These are phyloP conservation scores for Coryphaenoides rupestris DNA, from an alignment of 2,113 vertebrate species.

Conservation along the genomic window DNA sequence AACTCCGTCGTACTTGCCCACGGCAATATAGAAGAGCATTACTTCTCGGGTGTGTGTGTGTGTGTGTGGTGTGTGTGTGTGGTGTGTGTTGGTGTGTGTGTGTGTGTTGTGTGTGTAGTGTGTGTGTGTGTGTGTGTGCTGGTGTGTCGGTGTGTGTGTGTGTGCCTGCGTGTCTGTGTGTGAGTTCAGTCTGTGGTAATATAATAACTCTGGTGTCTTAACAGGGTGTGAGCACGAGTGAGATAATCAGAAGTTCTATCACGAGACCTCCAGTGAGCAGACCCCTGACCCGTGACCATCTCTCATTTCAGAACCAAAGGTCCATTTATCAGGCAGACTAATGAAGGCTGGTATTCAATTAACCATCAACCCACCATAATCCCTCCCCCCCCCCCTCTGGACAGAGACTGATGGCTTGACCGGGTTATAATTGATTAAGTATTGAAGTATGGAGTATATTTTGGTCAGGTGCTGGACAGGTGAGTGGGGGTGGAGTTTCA, in stretches of 20 bases:
- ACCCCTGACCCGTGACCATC: conserved; percentile 43
- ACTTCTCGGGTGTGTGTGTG: neutral
- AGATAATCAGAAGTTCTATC: conserved; percentile 38
- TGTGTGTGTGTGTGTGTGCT: neutral
- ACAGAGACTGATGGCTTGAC: neutral
- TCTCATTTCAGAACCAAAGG: conserved; percentile 40
- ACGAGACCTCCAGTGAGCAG: conserved; percentile 29
- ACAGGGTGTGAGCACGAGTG: conserved; percentile 30
- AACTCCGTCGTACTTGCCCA: too few species aligned
- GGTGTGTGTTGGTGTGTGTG: neutral
- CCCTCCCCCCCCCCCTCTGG: too few species aligned
- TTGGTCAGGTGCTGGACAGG: neutral
- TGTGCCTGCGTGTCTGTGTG: neutral
- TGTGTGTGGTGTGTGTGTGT: neutral
- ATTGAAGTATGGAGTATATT: neutral
- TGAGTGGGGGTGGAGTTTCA: too few species aligned
- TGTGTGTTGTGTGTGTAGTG: conserved; percentile 2
- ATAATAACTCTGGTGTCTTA: conserved; percentile 45
- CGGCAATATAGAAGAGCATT: too few species aligned
- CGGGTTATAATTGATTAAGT: too few species aligned
- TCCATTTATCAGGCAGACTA: conserved; percentile 37
- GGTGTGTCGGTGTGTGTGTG: neutral
- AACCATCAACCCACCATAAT: conserved; percentile 1
- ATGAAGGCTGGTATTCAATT: conserved; percentile 43
- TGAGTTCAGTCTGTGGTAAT: conserved; percentile 26